A percentile compares a stretch with the other conserved stretches of the same genome.
These are phyloP conservation scores for Drosophila chauvacae DNA, from an alignment of 1,140 invertebrate genomes.

Conservation along the genomic window DNA sequence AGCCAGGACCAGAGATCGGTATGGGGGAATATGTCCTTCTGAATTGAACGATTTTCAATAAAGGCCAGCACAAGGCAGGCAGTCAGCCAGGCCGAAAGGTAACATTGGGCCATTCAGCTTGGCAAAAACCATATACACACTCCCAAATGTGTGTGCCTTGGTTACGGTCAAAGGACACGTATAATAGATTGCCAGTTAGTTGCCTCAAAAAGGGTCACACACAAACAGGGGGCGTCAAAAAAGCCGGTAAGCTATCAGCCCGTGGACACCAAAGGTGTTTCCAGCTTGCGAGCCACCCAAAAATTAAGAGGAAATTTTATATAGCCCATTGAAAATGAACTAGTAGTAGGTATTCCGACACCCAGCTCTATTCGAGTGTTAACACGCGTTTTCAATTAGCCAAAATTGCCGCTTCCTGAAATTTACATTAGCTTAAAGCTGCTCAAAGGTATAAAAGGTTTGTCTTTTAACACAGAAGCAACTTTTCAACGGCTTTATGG, in stretches of 20 bases:
- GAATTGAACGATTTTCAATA: slow-evolving; percentile 66
- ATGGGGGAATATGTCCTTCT: slow-evolving; percentile 21
- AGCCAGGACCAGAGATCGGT: slow-evolving; percentile 18
- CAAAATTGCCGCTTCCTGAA: slow-evolving; percentile 8
- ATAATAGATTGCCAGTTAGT: slow-evolving; percentile 73
- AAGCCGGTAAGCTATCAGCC: slow-evolving; percentile 59
- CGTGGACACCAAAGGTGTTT: slow-evolving; percentile 28
- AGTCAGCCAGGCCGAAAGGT: slow-evolving; percentile 64
- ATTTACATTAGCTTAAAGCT: not conserved
- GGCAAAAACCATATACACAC: slow-evolving; percentile 19
- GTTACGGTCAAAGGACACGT: slow-evolving; percentile 76
- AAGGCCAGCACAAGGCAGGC: slow-evolving; percentile 48
- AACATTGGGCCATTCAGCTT: slow-evolving; percentile 66
- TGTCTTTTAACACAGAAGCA: not conserved
- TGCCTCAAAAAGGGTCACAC: slow-evolving; percentile 48
- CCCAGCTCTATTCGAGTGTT: slow-evolving; percentile 48
- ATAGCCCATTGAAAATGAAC: slow-evolving; percentile 33
- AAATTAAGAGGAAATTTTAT: slow-evolving; percentile 9
- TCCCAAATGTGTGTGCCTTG: slow-evolving; percentile 22
- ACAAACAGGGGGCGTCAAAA: slow-evolving; percentile 20
- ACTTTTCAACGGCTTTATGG: not conserved
- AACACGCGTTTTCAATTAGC: slow-evolving; percentile 74
- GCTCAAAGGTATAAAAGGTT: not conserved
- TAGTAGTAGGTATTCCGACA: not conserved
- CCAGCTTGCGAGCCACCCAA: not conserved